These are phyloP conservation scores for Adelphocoris suturalis DNA, from an alignment of 2,888 invertebrate genomes.

Conservation along the genomic window DNA sequence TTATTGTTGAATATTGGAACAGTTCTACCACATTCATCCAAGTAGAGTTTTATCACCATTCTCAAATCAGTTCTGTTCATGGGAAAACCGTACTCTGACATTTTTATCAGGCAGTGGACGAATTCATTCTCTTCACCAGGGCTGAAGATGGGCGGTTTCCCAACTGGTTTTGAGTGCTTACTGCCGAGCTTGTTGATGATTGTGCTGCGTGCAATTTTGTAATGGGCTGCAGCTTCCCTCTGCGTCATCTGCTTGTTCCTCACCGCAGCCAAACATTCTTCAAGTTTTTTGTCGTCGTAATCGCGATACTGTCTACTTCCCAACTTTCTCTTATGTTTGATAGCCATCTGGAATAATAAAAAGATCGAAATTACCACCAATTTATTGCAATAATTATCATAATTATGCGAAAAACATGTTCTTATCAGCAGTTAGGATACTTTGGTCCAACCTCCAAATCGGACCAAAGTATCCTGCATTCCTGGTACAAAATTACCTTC, in stretches of 20 bases:
- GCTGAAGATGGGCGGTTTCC: too few species aligned
- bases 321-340: too few species aligned
- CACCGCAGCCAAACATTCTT: slow-evolving; percentile 43
- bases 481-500: too few species aligned
- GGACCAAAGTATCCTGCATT: too few species aligned
- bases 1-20: slow-evolving; percentile 72
- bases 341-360: too few species aligned
- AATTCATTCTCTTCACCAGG: too few species aligned
- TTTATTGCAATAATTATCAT: too few species aligned
- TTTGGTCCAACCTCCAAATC: too few species aligned
- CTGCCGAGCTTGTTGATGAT: slow-evolving; percentile 74
- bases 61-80: slow-evolving; percentile 73
- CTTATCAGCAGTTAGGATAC: too few species aligned
- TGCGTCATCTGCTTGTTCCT: slow-evolving; percentile 44
- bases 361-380: too few species aligned
- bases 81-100: slow-evolving; percentile 76
- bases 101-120: slow-evolving; percentile 73
- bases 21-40: slow-evolving; percentile 49
- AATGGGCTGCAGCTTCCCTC: slow-evolving; percentile 59
- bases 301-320: too few species aligned
- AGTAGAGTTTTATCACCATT: slow-evolving; percentile 40
- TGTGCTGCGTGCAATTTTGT: slow-evolving; percentile 72
- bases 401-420: too few species aligned
- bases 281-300: slow-evolving; percentile 37
- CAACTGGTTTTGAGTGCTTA: slow-evolving; percentile 71